Conservation (phyloP, 2,888 invertebrate genomes). For the Drosophila infuscata region DNA sequence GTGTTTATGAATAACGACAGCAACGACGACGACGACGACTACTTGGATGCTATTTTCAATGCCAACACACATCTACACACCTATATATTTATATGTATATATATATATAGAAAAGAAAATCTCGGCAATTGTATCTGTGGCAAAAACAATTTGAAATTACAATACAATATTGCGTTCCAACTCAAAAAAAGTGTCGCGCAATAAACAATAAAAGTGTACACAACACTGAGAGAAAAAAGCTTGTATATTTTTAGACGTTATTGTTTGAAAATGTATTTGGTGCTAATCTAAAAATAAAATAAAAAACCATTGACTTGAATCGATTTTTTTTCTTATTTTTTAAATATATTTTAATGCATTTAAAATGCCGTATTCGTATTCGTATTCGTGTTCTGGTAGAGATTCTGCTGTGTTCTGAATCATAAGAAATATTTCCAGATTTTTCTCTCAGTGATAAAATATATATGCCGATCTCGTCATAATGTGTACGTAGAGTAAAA, state of each 20-base stretch:
- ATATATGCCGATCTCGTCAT: slow-evolving; percentile 42
- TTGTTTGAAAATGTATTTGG: too few relatives aligned
- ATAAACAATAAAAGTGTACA: slow-evolving; percentile 26
- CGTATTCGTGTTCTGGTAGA: too few relatives aligned
- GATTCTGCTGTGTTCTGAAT: neutral
- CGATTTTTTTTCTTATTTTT: neutral
- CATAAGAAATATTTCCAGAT: neutral
- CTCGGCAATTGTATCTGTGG: slow-evolving; percentile 7
- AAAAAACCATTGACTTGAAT: neutral
- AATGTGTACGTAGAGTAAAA: slow-evolving; percentile 35
- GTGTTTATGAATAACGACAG: slow-evolving; percentile 49
- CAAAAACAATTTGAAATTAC: slow-evolving; percentile 32
- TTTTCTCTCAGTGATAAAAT: neutral
- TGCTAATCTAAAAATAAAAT: neutral
- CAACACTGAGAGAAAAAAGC: slow-evolving; percentile 8
- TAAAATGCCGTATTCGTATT: too few relatives aligned
- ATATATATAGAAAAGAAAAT: slow-evolving; percentile 7
- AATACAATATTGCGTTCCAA: slow-evolving; percentile 23
- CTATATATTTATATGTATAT: neutral
- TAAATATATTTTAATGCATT: too few relatives aligned
- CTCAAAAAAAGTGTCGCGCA: slow-evolving; percentile 13
- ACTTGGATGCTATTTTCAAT: slow-evolving; percentile 62
- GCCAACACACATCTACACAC: slow-evolving; percentile 28
- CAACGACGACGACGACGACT: slow-evolving; percentile 28
- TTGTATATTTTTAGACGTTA: neutral